Evolutionary conservation across 2,888 invertebrate species (phyloP).

Genomic region (Sympetrum striolatum): DNA sequence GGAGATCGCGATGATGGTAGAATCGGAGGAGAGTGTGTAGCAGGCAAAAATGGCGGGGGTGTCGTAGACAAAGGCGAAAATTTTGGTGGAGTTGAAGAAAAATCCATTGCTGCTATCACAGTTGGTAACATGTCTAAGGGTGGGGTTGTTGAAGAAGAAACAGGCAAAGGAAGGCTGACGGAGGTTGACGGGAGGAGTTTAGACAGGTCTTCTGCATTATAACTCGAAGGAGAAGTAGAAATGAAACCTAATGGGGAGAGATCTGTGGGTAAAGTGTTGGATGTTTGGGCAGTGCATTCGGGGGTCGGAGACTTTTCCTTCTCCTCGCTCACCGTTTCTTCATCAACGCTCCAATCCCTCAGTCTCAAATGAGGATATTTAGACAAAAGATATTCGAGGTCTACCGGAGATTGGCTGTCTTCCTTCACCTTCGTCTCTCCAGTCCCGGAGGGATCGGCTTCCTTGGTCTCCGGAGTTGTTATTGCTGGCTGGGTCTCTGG

Average conservation of each 20-base stretch:
- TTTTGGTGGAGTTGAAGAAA: neutral
- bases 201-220: neutral
- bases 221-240: neutral
- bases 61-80: neutral
- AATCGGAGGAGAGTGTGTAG: neutral
- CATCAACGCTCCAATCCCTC: neutral
- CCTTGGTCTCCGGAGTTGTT: neutral
- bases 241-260: neutral
- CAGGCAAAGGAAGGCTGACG: neutral
- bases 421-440: neutral
- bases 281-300: neutral
- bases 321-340: conserved; percentile 3
- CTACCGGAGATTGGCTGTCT: neutral
- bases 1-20: neutral
- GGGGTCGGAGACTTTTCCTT: neutral
- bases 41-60: neutral
- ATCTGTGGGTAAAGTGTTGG: neutral
- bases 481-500: neutral
- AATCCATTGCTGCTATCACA: neutral
- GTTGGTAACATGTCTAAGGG: neutral
- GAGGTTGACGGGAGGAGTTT: conserved; percentile 27
- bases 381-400: neutral
- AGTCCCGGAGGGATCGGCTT: neutral
- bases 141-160: neutral
- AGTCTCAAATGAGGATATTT: conserved; percentile 3